Evolutionary conservation across 1,140 invertebrate species (phyloP).

Genomic region (Drosophila tristis): DNA sequence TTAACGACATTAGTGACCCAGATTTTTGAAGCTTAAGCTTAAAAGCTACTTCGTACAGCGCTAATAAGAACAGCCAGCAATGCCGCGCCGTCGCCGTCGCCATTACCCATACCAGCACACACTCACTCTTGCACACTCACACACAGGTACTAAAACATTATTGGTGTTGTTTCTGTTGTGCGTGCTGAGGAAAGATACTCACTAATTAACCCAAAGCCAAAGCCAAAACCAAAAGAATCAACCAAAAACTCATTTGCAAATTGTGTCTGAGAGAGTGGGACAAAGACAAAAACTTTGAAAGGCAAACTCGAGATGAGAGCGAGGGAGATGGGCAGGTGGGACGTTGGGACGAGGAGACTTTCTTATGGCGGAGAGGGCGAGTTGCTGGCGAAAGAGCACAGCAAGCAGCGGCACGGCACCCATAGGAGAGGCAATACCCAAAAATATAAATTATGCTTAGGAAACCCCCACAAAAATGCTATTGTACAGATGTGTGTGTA

Average conservation of each 20-base stretch:
- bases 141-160: conserved; percentile 29
- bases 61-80: conserved; percentile 75
- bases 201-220: conserved; percentile 73
- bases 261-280: conserved; percentile 42
- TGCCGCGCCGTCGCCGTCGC: conserved; percentile 58
- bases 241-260: conserved; percentile 72
- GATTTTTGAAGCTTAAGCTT: conserved; percentile 68
- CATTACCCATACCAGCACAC: conserved; percentile 67
- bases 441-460: conserved; percentile 72
- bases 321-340: conserved; percentile 1
- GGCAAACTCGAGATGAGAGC: neutral
- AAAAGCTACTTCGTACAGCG: conserved; percentile 59
- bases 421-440: conserved; percentile 46
- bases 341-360: conserved; percentile 7
- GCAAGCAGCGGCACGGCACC: conserved; percentile 1
- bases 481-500: conserved; percentile 1
- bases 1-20: conserved; percentile 78
- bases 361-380: neutral
- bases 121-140: neutral
- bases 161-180: conserved; percentile 49
- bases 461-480: conserved; percentile 58
- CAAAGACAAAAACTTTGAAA: neutral
- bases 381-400: conserved; percentile 39
- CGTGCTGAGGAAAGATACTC: conserved; percentile 76
- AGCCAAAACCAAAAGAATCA: conserved; percentile 58